Evolutionary conservation across 2,888 invertebrate species (phyloP).

Genomic region (Acanthopleura granulata): DNA sequence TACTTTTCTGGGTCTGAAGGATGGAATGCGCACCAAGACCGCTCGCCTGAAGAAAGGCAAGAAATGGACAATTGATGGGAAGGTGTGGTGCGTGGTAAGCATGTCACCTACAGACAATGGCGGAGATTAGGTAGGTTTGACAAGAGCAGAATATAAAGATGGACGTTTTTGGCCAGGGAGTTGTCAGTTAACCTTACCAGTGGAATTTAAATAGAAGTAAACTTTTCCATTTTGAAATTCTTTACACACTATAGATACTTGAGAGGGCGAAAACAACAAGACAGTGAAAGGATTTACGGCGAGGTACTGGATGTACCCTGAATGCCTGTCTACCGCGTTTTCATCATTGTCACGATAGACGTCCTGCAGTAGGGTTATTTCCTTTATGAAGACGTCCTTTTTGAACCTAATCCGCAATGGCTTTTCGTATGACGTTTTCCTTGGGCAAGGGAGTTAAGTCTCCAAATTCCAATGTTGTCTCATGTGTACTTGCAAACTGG

Average conservation of each 20-base stretch:
- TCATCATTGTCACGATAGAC: not conserved
- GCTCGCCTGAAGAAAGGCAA: not conserved
- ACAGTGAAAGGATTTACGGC: not conserved
- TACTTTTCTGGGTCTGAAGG: not conserved
- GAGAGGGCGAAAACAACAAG: not conserved
- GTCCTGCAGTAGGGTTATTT: not conserved
- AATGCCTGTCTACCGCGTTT: not conserved
- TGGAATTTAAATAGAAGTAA: not conserved
- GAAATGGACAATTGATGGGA: not conserved
- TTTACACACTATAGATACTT: not conserved
- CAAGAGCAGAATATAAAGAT: not conserved
- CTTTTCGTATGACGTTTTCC: not conserved
- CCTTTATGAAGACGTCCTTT: not conserved
- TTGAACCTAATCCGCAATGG: not conserved
- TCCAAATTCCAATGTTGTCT: not conserved
- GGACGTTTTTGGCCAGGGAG: not conserved
- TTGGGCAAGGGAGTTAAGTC: not conserved
- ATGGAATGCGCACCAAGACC: not conserved
- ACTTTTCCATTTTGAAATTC: not conserved
- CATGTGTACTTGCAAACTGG: not conserved
- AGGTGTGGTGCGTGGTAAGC: not conserved
- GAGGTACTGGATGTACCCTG: not conserved
- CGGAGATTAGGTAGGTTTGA: not conserved
- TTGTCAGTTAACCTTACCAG: not conserved
- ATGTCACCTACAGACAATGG: not conserved